Percentiles rank a stretch among this genome's conserved stretches.
These are phyloP conservation scores for Paraescarpia echinospica DNA, from an alignment of 1,140 invertebrate species.

Conservation along the genomic window DNA sequence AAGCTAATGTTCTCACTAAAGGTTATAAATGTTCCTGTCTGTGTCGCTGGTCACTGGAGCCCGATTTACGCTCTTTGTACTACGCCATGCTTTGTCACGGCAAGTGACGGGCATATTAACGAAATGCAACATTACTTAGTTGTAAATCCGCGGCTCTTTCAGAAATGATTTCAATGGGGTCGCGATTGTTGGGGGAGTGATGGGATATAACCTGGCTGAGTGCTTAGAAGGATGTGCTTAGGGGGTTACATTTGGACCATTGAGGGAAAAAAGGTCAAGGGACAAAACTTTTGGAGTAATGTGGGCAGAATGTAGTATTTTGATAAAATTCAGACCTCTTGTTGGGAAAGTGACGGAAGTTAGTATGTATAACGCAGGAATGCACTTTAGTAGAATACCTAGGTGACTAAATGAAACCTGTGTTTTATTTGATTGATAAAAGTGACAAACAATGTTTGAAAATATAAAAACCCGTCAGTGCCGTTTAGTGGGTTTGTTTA, in stretches of 20 bases:
- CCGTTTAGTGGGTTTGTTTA: not conserved
- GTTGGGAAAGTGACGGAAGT: not conserved
- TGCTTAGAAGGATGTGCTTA: not conserved
- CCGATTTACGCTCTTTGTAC: not conserved
- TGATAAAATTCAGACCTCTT: not conserved
- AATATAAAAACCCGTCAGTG: no score
- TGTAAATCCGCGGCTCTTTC: not conserved
- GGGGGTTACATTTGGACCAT: not conserved
- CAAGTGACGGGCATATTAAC: not conserved
- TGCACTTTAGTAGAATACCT: no score
- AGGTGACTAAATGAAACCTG: no score
- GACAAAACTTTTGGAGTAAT: no score
- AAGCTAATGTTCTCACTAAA: not conserved
- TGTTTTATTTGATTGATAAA: no score
- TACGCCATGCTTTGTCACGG: not conserved
- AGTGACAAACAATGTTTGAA: not conserved
- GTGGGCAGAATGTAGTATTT: not conserved
- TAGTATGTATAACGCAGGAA: no score
- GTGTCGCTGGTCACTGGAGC: not conserved
- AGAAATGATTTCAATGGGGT: not conserved
- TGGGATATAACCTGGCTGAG: not conserved
- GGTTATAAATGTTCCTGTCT: not conserved
- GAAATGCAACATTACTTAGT: not conserved
- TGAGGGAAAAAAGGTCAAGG: not conserved
- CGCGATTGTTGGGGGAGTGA: not conserved